Base-by-base conservation (phyloP, 1,140 invertebrate species). In the Asobara japonica region DNA sequence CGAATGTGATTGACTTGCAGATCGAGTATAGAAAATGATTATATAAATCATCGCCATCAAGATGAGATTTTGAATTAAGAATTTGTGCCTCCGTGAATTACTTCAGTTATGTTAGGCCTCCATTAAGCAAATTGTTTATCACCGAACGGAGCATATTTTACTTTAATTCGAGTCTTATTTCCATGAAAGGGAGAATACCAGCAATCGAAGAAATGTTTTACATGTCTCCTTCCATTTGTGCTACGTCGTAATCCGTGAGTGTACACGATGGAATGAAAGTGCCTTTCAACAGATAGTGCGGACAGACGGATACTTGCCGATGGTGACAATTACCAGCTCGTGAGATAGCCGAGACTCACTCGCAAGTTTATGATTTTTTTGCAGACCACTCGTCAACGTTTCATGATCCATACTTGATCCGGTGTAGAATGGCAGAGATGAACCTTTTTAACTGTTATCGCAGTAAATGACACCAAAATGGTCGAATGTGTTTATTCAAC, bases 251-350 rank as follows among this genome's bases (percentile, higher is more conserved):
- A 56, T 56, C 7, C 51, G 22, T 10, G 4, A 36, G 13, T 22
- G 51, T 45, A 67, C 22, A 48, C 13, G n/a, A 7, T 30, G n/a
- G 20, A 8, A 67, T 10, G 18, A 56, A 27, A 56, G 51, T 56
- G 51, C 51, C 51, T 18, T 7, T 8, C 13, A 29, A 22, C 25
- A 51, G 66, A 69, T 29, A 56, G n/a, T 41, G 51, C 31, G 10
- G 65, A 48, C 38, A 25, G 22, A 38, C 38, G 48, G 64, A 62
- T 65, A 67, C 71, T 72, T 41, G 68, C 68, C 80, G 81, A 82
- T 82, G 83, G 84, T 82, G 79, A 83, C 82, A 82, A 84, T 85
- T 85, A 85, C 84, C 83, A 79, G 71, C 76, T 78, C 79, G 80
- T 79, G 77, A 78, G 79, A 85, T 85, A 82, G 66, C 75, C 77